Percentiles rank a stretch among this genome's conserved stretches.
Evolutionary conservation across 2,113 vertebrate genomes (phyloP).

Genomic region (Phylloscopus trochiloides): DNA sequence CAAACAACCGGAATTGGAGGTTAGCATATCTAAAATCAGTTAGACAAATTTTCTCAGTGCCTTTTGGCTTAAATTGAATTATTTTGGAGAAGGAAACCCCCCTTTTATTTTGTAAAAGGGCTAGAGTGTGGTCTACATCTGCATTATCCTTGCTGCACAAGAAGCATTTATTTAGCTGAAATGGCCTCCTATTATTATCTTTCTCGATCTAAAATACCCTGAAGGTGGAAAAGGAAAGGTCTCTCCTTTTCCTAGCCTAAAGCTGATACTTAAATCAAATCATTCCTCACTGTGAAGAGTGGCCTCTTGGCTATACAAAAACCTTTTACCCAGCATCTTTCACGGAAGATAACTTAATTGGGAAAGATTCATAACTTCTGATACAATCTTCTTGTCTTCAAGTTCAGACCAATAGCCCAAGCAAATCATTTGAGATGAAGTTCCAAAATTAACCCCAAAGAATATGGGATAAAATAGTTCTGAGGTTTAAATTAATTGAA

Average conservation of each 20-base stretch:
- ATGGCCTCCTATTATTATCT: conserved; percentile 51
- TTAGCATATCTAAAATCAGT: background rate
- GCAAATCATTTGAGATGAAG: conserved; percentile 39
- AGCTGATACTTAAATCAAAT: conserved; percentile 59
- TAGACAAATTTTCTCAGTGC: background rate
- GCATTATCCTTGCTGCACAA: conserved; percentile 9
- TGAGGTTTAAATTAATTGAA: conserved; percentile 24
- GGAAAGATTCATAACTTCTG: conserved; percentile 65
- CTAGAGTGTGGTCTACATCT: background rate
- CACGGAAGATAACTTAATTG: conserved; percentile 60
- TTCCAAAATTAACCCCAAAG: conserved; percentile 40
- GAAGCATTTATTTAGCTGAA: conserved; percentile 46
- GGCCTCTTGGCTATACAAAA: conserved; percentile 56
- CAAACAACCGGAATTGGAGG: background rate
- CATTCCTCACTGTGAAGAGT: conserved; percentile 47
- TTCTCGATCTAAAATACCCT: background rate
- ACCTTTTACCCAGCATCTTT: conserved; percentile 42
- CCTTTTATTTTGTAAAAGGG: background rate
- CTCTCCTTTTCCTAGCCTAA: conserved; percentile 26
- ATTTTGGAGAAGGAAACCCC: background rate
- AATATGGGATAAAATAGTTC: background rate
- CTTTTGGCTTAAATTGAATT: background rate
- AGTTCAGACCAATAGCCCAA: conserved; percentile 47
- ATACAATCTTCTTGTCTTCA: conserved; percentile 57
- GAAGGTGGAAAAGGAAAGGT: conserved; percentile 31